Evolutionary conservation across 2,888 invertebrate species (phyloP).

Genomic region (Pharmacophagus antenor): DNA sequence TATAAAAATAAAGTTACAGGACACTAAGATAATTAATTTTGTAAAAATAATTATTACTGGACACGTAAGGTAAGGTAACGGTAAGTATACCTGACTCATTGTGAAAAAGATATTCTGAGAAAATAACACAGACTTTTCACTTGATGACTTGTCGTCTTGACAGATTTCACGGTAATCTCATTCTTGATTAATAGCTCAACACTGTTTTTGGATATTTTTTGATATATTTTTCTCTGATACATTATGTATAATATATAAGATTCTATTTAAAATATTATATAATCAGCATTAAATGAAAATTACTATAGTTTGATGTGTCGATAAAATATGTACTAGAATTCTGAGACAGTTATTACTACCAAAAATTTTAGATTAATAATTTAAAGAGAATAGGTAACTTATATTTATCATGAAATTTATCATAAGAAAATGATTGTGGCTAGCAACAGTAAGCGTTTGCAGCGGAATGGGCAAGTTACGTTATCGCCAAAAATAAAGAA

Average conservation of each 20-base stretch:
- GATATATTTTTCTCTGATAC: conserved; percentile 19
- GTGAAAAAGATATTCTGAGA: conserved; percentile 11
- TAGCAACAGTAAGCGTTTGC: background rate
- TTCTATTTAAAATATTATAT: background rate
- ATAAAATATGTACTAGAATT: too few relatives aligned
- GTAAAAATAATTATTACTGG: background rate
- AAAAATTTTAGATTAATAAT: too few relatives aligned
- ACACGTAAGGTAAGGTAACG: background rate
- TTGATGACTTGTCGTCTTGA: conserved; percentile 53
- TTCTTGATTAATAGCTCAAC: conserved; percentile 52
- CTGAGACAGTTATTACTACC: too few relatives aligned
- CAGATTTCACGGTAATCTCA: conserved; percentile 58
- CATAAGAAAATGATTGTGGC: too few relatives aligned
- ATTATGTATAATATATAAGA: conserved; percentile 15
- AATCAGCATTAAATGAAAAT: background rate
- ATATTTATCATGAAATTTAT: too few relatives aligned
- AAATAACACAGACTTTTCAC: conserved; percentile 20
- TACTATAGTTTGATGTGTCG: too few relatives aligned
- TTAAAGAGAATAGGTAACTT: background rate
- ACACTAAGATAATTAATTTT: too few relatives aligned
- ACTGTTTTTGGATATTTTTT: conserved; percentile 29
- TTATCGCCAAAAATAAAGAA: background rate
- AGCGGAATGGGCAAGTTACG: background rate
- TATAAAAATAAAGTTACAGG: too few relatives aligned
- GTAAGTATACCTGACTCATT: background rate